phyloP scores from a whole-genome alignment of 2,797 vertebrate genomes.

The Bradypodion ventrale region DNA sequence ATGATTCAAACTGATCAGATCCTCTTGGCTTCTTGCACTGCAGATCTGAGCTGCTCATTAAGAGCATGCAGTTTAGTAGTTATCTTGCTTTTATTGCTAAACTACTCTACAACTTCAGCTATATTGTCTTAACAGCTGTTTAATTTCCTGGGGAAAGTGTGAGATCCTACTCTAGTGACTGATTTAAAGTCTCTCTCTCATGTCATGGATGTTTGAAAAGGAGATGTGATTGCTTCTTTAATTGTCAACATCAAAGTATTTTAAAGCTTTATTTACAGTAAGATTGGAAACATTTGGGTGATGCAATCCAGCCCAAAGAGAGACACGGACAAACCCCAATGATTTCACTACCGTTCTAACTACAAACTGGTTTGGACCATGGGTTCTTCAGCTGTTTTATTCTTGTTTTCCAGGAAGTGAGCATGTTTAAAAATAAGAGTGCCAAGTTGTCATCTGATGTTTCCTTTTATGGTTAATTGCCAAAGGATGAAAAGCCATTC shows the following conservation, averaged over 20 bases:
- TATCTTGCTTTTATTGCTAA: constrained; percentile 20
- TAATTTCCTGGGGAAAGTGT: constrained; percentile 41
- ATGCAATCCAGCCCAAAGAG: neutral
- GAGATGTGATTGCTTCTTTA: constrained; percentile 31
- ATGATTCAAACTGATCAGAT: neutral
- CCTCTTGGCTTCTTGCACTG: neutral
- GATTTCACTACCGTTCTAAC: neutral
- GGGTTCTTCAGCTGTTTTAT: neutral
- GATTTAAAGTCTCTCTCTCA: constrained; percentile 35
- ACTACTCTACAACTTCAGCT: constrained; percentile 18
- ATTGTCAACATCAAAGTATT: constrained; percentile 28
- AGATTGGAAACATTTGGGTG: constrained; percentile 10
- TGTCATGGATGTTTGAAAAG: constrained; percentile 36
- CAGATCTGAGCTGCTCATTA: neutral
- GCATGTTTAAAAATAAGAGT: neutral
- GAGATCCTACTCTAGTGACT: constrained; percentile 33
- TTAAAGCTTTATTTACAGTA: constrained; percentile 22
- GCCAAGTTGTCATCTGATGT: neutral
- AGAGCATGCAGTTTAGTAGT: neutral
- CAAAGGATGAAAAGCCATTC: neutral
- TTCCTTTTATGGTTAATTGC: neutral
- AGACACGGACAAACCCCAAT: neutral
- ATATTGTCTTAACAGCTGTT: constrained; percentile 26
- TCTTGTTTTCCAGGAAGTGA: neutral
- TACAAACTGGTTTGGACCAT: neutral